A percentile compares a stretch with the other conserved stretches of the same genome.
Conservation (phyloP, 2,797 vertebrate genomes). For the Falco naumanni region DNA sequence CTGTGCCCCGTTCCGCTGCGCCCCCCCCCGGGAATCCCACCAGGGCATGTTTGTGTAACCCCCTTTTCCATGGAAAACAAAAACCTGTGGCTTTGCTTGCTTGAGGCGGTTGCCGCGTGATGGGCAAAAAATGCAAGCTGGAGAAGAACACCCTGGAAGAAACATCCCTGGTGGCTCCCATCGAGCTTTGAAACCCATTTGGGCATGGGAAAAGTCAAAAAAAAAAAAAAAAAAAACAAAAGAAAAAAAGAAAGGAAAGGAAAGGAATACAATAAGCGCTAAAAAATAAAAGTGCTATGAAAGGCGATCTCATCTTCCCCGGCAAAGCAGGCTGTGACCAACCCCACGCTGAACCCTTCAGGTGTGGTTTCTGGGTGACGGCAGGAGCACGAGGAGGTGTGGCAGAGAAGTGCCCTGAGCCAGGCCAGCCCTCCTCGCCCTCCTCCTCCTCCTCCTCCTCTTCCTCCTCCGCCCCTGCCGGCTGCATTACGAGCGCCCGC, state of each 20-base stretch:
- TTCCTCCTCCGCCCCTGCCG: too few relatives aligned
- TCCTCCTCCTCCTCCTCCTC: accelerated
- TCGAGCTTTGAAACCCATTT: accelerated
- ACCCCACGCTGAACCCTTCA: neutral
- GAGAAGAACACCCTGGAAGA: neutral
- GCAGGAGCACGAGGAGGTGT: neutral
- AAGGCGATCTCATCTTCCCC: neutral
- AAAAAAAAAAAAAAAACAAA: too few relatives aligned
- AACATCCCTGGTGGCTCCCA: accelerated
- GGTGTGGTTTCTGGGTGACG: too few relatives aligned
- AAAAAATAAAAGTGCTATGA: accelerated
- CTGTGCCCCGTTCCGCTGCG: accelerated
- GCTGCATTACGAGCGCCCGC: too few relatives aligned
- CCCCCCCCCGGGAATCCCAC: accelerated
- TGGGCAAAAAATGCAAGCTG: neutral
- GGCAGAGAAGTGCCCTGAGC: accelerated
- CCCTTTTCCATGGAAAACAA: neutral
- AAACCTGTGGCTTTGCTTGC: accelerated
- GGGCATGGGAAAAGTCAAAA: accelerated
- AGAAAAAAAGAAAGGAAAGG: too few relatives aligned
- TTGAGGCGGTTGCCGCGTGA: neutral
- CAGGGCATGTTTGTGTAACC: accelerated
- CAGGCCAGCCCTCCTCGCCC: neutral
- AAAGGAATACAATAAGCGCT: accelerated
- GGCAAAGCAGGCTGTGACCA: too few relatives aligned